phyloP scores from a whole-genome alignment of 1,140 invertebrate species.

The Triops cancriformis region DNA sequence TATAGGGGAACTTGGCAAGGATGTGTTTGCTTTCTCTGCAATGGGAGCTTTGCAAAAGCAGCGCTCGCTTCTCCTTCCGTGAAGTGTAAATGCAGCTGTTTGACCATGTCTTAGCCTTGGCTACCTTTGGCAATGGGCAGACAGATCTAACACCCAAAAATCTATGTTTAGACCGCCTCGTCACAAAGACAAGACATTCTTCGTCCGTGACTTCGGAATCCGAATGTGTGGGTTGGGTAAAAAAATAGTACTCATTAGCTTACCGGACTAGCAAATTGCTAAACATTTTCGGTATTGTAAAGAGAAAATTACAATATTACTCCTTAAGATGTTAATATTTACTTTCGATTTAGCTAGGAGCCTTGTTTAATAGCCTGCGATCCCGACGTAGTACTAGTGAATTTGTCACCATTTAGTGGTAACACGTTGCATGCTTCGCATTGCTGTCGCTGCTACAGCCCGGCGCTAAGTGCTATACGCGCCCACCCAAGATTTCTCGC shows the following conservation, averaged over 20 bases:
- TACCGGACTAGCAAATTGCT: neutral
- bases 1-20: neutral
- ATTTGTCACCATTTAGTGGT: neutral
- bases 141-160: neutral
- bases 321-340: too few relatives aligned
- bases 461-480: neutral
- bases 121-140: slow-evolving; percentile 8
- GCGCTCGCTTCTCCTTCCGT: neutral
- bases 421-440: neutral
- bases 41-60: neutral
- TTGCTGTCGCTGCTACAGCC: neutral
- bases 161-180: neutral
- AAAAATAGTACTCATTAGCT: neutral
- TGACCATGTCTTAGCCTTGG: neutral
- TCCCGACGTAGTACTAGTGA: neutral
- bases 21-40: neutral
- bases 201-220: neutral
- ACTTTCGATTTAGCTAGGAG: too few relatives aligned
- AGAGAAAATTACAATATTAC: too few relatives aligned
- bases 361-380: too few relatives aligned
- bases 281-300: neutral
- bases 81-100: neutral
- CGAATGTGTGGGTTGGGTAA: neutral
- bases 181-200: neutral
- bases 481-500: neutral